Percentiles rank a stretch among this genome's conserved stretches.
Evolutionary conservation across 2,797 vertebrate species (phyloP).

Genomic region (Mastacembelus armatus): DNA sequence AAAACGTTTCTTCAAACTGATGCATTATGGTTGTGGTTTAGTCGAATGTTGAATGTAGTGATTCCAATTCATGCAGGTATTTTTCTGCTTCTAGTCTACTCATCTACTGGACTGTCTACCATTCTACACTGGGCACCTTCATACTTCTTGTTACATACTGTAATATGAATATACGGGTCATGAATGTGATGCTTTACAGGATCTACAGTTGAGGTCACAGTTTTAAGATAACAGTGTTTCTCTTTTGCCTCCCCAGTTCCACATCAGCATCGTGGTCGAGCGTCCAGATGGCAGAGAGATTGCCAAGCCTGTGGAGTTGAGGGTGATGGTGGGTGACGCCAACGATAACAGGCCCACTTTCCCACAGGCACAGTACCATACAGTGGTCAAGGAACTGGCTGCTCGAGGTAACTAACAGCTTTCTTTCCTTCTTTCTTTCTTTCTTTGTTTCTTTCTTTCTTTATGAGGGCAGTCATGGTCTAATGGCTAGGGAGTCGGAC

Average conservation of each 20-base stretch:
- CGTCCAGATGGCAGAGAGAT: conserved; percentile 84
- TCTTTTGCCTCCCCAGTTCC: conserved; percentile 72
- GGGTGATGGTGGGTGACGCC: conserved; percentile 85
- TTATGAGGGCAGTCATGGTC: too few relatives aligned
- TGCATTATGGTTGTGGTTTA: neutral
- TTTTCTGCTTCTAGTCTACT: neutral
- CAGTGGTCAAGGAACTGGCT: conserved; percentile 82
- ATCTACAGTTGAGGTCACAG: neutral
- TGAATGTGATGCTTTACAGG: neutral
- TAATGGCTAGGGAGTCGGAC: too few relatives aligned
- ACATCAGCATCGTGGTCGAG: conserved; percentile 83
- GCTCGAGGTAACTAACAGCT: conserved; percentile 65
- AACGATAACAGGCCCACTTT: conserved; percentile 87
- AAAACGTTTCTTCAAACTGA: neutral
- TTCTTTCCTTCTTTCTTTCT: too few relatives aligned
- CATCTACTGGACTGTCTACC: neutral
- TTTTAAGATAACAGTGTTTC: conserved; percentile 16
- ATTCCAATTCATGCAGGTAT: neutral
- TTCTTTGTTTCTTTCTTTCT: too few relatives aligned
- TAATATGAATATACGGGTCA: neutral
- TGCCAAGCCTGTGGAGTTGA: conserved; percentile 83
- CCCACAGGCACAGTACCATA: conserved; percentile 81
- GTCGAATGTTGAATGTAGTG: neutral
- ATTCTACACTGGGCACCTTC: neutral
- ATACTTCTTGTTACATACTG: neutral